phyloP scores from a whole-genome alignment of 1,140 invertebrate species.

The Chironomus tepperi region DNA sequence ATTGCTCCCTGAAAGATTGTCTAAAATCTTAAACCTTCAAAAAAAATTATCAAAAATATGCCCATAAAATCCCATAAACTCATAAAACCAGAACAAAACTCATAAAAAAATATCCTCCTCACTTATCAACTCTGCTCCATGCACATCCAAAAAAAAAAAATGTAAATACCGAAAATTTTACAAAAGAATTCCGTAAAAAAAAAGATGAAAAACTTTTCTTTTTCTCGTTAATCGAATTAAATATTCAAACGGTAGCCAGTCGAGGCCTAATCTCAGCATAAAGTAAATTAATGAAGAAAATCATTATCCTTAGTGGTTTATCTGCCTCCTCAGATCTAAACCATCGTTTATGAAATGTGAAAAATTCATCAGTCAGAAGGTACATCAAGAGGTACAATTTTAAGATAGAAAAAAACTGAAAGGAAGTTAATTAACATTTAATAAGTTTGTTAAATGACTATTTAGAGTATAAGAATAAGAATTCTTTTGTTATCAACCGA shows the following conservation, averaged over 20 bases:
- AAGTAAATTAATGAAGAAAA: background rate
- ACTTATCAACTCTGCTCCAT: too few relatives aligned
- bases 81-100: too few relatives aligned
- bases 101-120: too few relatives aligned
- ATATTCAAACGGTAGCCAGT: slow-evolving; percentile 17
- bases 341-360: too few relatives aligned
- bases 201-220: slow-evolving; percentile 3
- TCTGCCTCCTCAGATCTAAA: too few relatives aligned
- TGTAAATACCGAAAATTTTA: too few relatives aligned
- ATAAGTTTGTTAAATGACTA: slow-evolving; percentile 6
- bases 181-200: background rate
- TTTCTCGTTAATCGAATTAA: slow-evolving; percentile 18
- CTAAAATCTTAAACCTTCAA: too few relatives aligned
- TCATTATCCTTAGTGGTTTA: background rate
- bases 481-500: too few relatives aligned
- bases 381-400: background rate
- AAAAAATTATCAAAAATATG: too few relatives aligned
- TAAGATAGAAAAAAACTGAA: background rate
- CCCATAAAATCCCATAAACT: too few relatives aligned
- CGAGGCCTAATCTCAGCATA: background rate
- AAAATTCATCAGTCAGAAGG: background rate
- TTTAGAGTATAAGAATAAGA: background rate
- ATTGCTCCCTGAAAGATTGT: too few relatives aligned
- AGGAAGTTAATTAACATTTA: slow-evolving; percentile 10
- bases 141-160: too few relatives aligned